phyloP scores from a whole-genome alignment of 2,888 invertebrate species.

The Elgonia sp. region DNA sequence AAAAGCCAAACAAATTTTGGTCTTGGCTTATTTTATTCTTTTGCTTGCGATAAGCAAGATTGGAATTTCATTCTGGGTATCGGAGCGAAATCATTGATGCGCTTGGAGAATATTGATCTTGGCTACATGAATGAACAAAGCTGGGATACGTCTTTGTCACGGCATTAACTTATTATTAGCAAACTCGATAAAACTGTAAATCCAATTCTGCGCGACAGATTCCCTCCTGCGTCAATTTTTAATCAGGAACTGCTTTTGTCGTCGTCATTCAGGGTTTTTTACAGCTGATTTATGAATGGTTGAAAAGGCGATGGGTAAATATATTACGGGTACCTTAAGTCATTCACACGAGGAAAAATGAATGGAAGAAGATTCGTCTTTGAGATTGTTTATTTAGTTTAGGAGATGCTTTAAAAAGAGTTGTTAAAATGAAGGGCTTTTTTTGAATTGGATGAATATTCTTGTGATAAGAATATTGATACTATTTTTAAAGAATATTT shows the following conservation, averaged over 20 bases:
- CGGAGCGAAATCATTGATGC: background rate
- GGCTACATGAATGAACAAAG: constrained; percentile 34
- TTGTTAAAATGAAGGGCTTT: too few species aligned
- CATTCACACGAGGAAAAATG: too few species aligned
- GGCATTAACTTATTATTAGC: constrained; percentile 45
- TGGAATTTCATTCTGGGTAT: background rate
- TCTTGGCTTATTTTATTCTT: background rate
- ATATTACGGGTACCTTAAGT: too few species aligned
- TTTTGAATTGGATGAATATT: too few species aligned
- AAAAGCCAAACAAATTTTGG: background rate
- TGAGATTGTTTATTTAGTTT: too few species aligned
- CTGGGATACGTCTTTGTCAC: constrained; percentile 1
- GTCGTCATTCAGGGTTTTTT: constrained; percentile 7
- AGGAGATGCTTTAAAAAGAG: too few species aligned
- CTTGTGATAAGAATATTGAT: too few species aligned
- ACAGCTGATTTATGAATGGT: too few species aligned
- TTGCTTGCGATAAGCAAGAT: background rate
- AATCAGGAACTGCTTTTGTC: constrained; percentile 42
- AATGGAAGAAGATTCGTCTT: too few species aligned
- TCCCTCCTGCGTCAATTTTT: constrained; percentile 36
- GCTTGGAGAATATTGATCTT: constrained; percentile 4
- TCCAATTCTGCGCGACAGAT: constrained; percentile 24
- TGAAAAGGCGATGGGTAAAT: too few species aligned
- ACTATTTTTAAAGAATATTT: too few species aligned
- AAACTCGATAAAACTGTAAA: constrained; percentile 40